A percentile compares a stretch with the other conserved stretches of the same genome.
Conservation (phyloP, 2,888 invertebrate genomes). For the Peribatodes rhomboidaria region DNA sequence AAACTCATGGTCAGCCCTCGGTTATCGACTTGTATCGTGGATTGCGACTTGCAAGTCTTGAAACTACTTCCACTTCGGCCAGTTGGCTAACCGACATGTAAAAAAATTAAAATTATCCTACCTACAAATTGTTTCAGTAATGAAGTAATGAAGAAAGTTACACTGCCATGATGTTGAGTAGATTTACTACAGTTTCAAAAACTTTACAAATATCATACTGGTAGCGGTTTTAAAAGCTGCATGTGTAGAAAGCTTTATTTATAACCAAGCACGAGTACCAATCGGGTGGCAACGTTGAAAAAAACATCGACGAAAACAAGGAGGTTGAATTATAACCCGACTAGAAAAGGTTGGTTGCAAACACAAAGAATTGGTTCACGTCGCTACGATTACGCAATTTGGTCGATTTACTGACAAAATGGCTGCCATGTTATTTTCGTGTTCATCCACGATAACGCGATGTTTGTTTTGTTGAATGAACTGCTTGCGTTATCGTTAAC, state of each 20-base stretch:
- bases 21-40: too few relatives aligned
- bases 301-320: slow-evolving; percentile 77
- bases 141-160: too few relatives aligned
- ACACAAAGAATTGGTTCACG: slow-evolving; percentile 66
- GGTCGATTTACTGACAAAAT: slow-evolving; percentile 40
- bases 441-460: slow-evolving; percentile 52
- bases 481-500: slow-evolving; percentile 37
- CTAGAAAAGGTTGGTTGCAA: slow-evolving; percentile 55
- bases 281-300: slow-evolving; percentile 68
- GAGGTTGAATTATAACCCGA: slow-evolving; percentile 70
- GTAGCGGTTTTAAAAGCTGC: slow-evolving; percentile 16
- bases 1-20: too few relatives aligned
- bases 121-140: too few relatives aligned
- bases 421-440: slow-evolving; percentile 57
- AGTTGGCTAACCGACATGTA: too few relatives aligned
- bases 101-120: too few relatives aligned
- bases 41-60: too few relatives aligned
- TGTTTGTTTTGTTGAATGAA: slow-evolving; percentile 57
- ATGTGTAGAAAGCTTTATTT: slow-evolving; percentile 62
- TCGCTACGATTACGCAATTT: slow-evolving; percentile 49
- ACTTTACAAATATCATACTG: too few relatives aligned
- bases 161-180: too few relatives aligned
- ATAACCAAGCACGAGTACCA: slow-evolving; percentile 56
- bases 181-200: too few relatives aligned
- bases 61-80: too few relatives aligned